Evolutionary conservation across 2,113 vertebrate genomes (phyloP), one percentile per base, ranked within the genome.

Genomic region (Mus pahari): DNA sequence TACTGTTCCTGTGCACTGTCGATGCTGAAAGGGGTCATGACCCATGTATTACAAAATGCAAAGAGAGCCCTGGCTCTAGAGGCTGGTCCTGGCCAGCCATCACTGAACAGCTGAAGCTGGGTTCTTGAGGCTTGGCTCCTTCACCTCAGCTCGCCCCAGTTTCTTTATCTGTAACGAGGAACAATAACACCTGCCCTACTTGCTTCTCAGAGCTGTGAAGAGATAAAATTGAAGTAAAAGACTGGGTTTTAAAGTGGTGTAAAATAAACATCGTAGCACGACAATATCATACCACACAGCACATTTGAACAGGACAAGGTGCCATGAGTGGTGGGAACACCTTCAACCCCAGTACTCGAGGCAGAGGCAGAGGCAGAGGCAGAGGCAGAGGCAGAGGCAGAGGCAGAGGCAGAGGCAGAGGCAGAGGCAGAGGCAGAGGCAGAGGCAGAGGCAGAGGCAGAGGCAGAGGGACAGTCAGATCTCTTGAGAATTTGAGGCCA

Each of bases 131-230:
- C 55, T 84, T 39, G 68, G 36, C 77, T 78, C 60, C 42, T 64
- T 92, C 53, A 93, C 90, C 92, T 92, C 2, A 22, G 45, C 6
- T 2, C 64, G 92, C 64, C 94, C 96, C 88, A 97, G 95, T 97
- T 97, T 97, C 68, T 87, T 89, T 39, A 74, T 92, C 92, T 93
- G 89, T 95, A 90, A 90, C 74, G 90, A 60, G 50, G 12, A 88
- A 94, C 86, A 93, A 81, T 77, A 90, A 84, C 92, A 84, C 75
- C 74, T 90, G 94, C 92, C 91, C 94, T 95, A 96, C 88, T 97
- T 97, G 78, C 79, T 88, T 95, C 64, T 58, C 4, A 91, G 83
- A 74, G 17, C 74, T 88, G 55, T 92, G 82, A 33, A 53, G 84
- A 92, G 70, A 86, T 42, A 90, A 92, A 96, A 93, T 70, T 42